Percentiles rank a stretch among this genome's conserved stretches.
phyloP scores from a whole-genome alignment of 2,888 invertebrate genomes.

The Vanessa cardui region DNA sequence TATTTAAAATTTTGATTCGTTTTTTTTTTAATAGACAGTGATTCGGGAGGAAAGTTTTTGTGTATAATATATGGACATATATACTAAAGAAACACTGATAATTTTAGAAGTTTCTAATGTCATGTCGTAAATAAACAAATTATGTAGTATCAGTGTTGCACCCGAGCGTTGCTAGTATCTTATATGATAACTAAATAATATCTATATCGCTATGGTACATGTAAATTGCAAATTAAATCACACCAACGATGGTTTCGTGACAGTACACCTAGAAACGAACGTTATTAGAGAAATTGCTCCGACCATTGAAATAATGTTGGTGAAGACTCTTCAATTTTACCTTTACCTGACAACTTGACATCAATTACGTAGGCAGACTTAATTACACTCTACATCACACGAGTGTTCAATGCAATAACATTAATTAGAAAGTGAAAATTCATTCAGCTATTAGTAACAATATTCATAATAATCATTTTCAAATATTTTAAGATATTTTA shows the following conservation, averaged over 20 bases:
- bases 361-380: neutral
- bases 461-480: too few species aligned
- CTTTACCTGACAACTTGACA: neutral
- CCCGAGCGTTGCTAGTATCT: too few species aligned
- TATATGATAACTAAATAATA: neutral
- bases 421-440: neutral
- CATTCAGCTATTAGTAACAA: too few species aligned
- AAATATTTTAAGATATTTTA: too few species aligned
- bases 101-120: too few species aligned
- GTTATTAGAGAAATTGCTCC: constrained; percentile 38
- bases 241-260: constrained; percentile 41
- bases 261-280: constrained; percentile 22
- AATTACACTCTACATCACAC: neutral
- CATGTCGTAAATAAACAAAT: too few species aligned
- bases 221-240: constrained; percentile 51
- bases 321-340: constrained; percentile 18
- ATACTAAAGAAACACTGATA: too few species aligned
- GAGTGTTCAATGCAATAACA: neutral
- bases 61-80: too few species aligned
- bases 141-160: too few species aligned
- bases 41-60: too few species aligned
- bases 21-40: too few species aligned
- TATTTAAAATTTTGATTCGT: too few species aligned
- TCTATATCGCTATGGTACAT: neutral
- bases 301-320: constrained; percentile 32